Conservation (phyloP, 2,888 invertebrate genomes). For the Catocala fraxini region DNA sequence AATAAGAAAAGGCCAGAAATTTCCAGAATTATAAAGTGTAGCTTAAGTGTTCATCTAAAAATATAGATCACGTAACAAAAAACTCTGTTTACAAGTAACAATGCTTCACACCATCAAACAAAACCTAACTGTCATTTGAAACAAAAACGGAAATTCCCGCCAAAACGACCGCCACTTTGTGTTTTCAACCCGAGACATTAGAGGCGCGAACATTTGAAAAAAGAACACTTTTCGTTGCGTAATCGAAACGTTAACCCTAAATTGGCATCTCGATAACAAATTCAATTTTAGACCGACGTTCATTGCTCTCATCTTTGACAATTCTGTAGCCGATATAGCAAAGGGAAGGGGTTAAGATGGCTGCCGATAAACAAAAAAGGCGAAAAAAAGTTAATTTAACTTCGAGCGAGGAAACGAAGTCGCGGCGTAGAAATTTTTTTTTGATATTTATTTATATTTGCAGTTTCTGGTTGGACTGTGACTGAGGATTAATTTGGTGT, state of each 20-base stretch:
- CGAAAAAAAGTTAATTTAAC: constrained; percentile 84
- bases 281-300: constrained; percentile 81
- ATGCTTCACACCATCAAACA: constrained; percentile 28
- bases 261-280: constrained; percentile 84
- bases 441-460: constrained; percentile 55
- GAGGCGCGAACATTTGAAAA: constrained; percentile 44
- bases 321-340: constrained; percentile 74
- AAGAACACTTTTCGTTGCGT: constrained; percentile 55
- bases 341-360: constrained; percentile 80
- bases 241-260: constrained; percentile 67
- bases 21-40: neutral
- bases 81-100: constrained; percentile 18
- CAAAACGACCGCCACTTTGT: constrained; percentile 46
- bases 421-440: constrained; percentile 65
- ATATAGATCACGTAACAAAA: constrained; percentile 1
- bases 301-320: constrained; percentile 77
- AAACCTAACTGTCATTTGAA: constrained; percentile 36
- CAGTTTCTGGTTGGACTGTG: constrained; percentile 47
- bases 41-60: neutral
- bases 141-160: constrained; percentile 52
- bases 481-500: constrained; percentile 51
- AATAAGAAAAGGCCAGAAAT: too few relatives aligned
- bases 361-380: constrained; percentile 80
- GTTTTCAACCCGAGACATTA: constrained; percentile 37
- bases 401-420: constrained; percentile 80